phyloP scores from a whole-genome alignment of 2,113 vertebrate genomes.

The Psammodynastes pulverulentus region DNA sequence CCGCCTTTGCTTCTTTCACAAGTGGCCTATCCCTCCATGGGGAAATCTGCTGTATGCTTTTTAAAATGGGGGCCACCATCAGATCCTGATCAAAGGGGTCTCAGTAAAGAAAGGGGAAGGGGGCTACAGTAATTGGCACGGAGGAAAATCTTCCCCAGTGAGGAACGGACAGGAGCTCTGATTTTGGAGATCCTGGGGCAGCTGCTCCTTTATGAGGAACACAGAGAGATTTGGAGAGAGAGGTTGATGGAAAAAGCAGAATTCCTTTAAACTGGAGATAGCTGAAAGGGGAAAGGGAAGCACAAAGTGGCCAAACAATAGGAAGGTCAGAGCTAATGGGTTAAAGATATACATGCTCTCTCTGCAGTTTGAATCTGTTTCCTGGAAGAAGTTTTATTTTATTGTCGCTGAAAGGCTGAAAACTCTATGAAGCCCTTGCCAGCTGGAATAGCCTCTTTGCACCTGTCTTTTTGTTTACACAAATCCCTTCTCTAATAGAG shows the following conservation, averaged over 20 bases:
- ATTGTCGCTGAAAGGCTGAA: slow-evolving; percentile 69
- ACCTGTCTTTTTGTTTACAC: slow-evolving; percentile 89
- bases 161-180: neutral
- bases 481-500: slow-evolving; percentile 85
- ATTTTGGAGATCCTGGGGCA: neutral
- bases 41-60: neutral
- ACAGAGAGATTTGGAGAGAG: neutral
- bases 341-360: slow-evolving; percentile 10
- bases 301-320: neutral
- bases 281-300: fast-evolving
- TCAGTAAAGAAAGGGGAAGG: neutral
- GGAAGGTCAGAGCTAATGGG: neutral
- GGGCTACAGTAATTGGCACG: neutral
- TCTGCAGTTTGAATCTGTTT: slow-evolving; percentile 45
- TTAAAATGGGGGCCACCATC: neutral
- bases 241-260: neutral
- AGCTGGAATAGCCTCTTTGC: slow-evolving; percentile 74
- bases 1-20: neutral
- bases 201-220: neutral
- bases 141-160: neutral
- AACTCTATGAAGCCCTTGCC: slow-evolving; percentile 68
- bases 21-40: neutral
- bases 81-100: neutral
- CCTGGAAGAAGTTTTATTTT: slow-evolving; percentile 76
- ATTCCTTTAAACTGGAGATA: neutral